These are phyloP conservation scores for Xerus rutilus DNA, from an alignment of 2,797 vertebrate genomes.

Conservation along the genomic window DNA sequence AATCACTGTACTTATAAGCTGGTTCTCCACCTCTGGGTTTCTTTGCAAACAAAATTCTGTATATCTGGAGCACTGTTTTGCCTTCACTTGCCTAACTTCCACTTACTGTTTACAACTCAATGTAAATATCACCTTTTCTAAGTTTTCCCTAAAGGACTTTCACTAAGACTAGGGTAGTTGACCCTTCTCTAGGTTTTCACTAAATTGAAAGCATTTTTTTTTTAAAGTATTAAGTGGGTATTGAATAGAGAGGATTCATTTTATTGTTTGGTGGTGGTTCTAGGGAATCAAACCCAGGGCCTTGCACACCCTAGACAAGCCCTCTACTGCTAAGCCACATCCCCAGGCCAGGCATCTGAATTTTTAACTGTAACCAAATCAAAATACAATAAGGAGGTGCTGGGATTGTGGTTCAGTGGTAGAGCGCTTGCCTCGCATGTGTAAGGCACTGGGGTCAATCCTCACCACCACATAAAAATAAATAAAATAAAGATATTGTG, in stretches of 20 bases:
- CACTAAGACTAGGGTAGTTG: not conserved
- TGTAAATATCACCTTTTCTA: not conserved
- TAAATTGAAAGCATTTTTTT: not conserved
- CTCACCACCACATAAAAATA: no score
- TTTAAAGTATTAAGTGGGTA: not conserved
- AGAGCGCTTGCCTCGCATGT: no score
- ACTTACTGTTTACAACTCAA: not conserved
- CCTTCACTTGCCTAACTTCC: not conserved
- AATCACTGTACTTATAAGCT: not conserved
- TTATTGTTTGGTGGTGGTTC: not conserved
- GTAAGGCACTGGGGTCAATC: no score
- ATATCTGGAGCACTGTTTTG: not conserved
- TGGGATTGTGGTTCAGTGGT: no score
- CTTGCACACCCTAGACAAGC: no score
- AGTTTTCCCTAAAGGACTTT: not conserved
- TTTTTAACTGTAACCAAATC: constrained; percentile 16
- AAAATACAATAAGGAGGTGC: constrained; percentile 31
- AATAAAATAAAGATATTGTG: no score
- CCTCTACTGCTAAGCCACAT: no score
- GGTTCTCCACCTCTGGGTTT: not conserved
- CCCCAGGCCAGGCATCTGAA: not conserved
- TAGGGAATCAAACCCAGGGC: no score
- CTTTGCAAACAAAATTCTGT: not conserved
- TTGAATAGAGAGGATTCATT: not conserved
- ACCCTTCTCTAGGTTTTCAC: not conserved